A percentile compares a stretch with the other conserved stretches of the same genome.
Evolutionary conservation across 2,888 invertebrate species (phyloP).

Genomic region (Nebria brevicollis): DNA sequence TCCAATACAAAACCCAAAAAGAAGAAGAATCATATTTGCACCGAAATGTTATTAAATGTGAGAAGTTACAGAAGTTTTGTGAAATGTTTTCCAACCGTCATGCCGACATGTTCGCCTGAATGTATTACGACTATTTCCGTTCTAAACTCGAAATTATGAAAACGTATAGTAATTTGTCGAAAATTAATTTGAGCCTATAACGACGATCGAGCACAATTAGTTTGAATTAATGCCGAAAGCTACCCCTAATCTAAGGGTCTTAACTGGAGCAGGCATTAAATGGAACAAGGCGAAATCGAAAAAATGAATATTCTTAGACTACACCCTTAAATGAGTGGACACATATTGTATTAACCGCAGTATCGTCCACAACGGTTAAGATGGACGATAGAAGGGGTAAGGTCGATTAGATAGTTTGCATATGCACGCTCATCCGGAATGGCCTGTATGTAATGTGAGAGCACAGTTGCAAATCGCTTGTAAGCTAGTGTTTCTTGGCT

Average conservation of each 20-base stretch:
- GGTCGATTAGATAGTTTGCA: slow-evolving; percentile 62
- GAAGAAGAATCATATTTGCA: slow-evolving; percentile 34
- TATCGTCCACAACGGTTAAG: not conserved
- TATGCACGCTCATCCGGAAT: slow-evolving; percentile 55
- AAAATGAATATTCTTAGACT: not conserved
- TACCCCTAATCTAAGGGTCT: not conserved
- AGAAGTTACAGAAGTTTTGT: slow-evolving; percentile 24
- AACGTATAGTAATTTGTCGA: not conserved
- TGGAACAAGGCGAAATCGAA: not conserved
- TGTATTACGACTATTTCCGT: no score
- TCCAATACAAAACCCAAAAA: slow-evolving; percentile 16
- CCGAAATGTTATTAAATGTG: slow-evolving; percentile 25
- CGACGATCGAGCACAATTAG: not conserved
- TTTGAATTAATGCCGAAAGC: not conserved
- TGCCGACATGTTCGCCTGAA: no score
- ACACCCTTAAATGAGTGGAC: slow-evolving; percentile 1
- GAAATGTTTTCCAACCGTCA: not conserved
- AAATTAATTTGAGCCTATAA: not conserved
- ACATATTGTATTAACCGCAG: not conserved
- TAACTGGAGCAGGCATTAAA: not conserved
- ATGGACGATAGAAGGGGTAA: not conserved
- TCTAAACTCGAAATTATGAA: not conserved
- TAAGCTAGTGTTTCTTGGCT: slow-evolving; percentile 49
- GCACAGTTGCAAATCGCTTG: not conserved
- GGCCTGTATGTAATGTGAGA: slow-evolving; percentile 8